Conservation (phyloP, 2,797 vertebrate species). For the Ctenopoma kingsleyae region DNA sequence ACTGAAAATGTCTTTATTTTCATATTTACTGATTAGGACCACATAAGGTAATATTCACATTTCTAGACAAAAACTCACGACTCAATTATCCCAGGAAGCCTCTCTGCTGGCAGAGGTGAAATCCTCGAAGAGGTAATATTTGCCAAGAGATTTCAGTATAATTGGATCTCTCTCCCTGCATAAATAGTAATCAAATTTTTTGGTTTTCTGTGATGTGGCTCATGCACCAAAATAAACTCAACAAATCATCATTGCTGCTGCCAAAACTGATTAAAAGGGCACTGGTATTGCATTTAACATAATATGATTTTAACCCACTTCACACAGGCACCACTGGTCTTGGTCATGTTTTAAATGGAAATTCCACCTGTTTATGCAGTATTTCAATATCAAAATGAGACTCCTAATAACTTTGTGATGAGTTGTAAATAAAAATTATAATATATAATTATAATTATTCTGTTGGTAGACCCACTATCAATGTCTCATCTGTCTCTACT, state of each 20-base stretch:
- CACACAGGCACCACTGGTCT: slow-evolving; percentile 12
- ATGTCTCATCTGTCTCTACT: neutral
- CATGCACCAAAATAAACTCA: slow-evolving; percentile 68
- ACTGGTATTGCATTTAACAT: slow-evolving; percentile 44
- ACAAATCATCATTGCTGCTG: slow-evolving; percentile 66
- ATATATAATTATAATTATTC: no score
- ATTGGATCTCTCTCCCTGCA: slow-evolving; percentile 81
- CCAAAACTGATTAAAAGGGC: slow-evolving; percentile 68
- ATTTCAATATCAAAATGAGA: slow-evolving; percentile 21
- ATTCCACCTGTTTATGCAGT: slow-evolving; percentile 24
- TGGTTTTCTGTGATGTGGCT: slow-evolving; percentile 69
- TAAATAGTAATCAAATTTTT: slow-evolving; percentile 79
- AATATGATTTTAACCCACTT: slow-evolving; percentile 24
- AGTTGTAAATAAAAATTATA: neutral
- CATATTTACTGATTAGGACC: slow-evolving; percentile 52
- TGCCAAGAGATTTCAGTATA: slow-evolving; percentile 79
- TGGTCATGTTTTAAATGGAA: slow-evolving; percentile 35
- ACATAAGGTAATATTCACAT: slow-evolving; percentile 58
- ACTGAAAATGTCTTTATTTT: slow-evolving; percentile 44
- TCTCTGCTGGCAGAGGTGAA: slow-evolving; percentile 70
- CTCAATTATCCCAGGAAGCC: slow-evolving; percentile 72
- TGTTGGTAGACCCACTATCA: slow-evolving; percentile 1
- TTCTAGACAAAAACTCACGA: slow-evolving; percentile 66
- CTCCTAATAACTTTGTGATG: slow-evolving; percentile 29
- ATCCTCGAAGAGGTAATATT: slow-evolving; percentile 80